Base-by-base conservation (phyloP, 2,113 vertebrate genomes). In the Pleuronectes platessa region DNA sequence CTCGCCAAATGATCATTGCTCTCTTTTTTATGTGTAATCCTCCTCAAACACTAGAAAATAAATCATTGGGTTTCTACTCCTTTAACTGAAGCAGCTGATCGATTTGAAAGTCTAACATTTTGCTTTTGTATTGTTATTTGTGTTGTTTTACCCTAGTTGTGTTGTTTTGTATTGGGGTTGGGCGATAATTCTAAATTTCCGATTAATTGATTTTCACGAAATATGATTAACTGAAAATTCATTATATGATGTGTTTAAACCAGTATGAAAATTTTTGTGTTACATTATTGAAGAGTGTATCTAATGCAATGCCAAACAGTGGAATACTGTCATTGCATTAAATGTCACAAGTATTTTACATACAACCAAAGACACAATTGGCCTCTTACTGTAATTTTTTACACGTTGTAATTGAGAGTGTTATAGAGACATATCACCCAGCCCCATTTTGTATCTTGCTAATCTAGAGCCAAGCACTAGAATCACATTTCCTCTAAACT, bases 41-140 rank as follows among this genome's bases (percentile, higher is more conserved):
- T 74, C 62, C 26, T 74, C 23, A 60, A 65, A 42, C 0, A 23
- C 35, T 75, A 72, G 40, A 42, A 55, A 79, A 67, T n/a, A 72
- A 78, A 85, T 81, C 53, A 58, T 11, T 81, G 42, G 37, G 71
- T 80, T 86, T 79, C 61, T 71, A 53, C 61, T 78, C 45, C 82
- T 65, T 82, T 83, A 58, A 65, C 42, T 51, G 45, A 21, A 86
- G 74, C 70, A 63, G 35, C 72, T 75, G 51, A 13, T 86, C 71
- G 60, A 73, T 80, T 72, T 79, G 51, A 37, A 69, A 67, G 10
- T 71, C 64, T 86, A 85, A 78, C 60, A 27, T 76, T 85, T 78
- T 84, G 85, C 86, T 90, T 83, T 71, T 69, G 70, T 81, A 27
- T 67, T 66, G 77, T 86, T 74, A 85, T 4, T 42, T 81, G 55